phyloP scores from a whole-genome alignment of 2,888 invertebrate species.

The Minunthozetes semirufus region DNA sequence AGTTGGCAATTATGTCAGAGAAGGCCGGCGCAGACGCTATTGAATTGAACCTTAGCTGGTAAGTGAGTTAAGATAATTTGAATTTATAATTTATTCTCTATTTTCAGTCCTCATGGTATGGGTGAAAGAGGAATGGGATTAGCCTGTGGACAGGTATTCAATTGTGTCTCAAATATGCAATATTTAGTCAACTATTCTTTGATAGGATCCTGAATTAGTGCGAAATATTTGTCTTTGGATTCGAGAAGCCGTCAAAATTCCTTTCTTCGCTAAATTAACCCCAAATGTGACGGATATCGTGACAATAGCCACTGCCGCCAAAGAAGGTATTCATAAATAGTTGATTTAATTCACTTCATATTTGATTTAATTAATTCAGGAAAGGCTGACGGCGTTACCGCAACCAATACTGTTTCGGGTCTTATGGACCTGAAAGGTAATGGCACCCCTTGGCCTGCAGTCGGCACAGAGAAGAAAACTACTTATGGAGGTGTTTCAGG shows the following conservation, averaged over 20 bases:
- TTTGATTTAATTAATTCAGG: slow-evolving; percentile 51
- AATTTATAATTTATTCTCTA: neutral
- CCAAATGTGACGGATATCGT: slow-evolving; percentile 95
- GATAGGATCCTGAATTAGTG: slow-evolving; percentile 59
- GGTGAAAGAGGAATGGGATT: slow-evolving; percentile 97
- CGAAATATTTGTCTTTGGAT: slow-evolving; percentile 81
- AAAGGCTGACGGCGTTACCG: slow-evolving; percentile 87
- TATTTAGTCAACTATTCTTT: slow-evolving; percentile 37
- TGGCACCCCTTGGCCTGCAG: slow-evolving; percentile 82
- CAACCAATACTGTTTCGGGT: slow-evolving; percentile 94
- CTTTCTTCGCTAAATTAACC: slow-evolving; percentile 94
- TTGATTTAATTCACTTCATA: neutral
- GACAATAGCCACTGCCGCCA: slow-evolving; percentile 77
- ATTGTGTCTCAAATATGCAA: neutral
- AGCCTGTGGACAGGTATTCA: slow-evolving; percentile 85
- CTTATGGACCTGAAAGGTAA: slow-evolving; percentile 77
- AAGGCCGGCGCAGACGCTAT: slow-evolving; percentile 84
- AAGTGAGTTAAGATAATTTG: neutral
- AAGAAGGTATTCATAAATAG: slow-evolving; percentile 63
- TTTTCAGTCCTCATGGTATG: slow-evolving; percentile 97
- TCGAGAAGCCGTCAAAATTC: slow-evolving; percentile 72
- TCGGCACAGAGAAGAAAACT: slow-evolving; percentile 69
- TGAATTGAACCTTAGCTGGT: slow-evolving; percentile 69
- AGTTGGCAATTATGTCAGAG: slow-evolving; percentile 68
- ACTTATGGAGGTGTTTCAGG: slow-evolving; percentile 93